Evolutionary conservation across 2,888 invertebrate genomes (phyloP), one percentile per base, ranked within the genome.

Genomic region (Microctonus brassicae): DNA sequence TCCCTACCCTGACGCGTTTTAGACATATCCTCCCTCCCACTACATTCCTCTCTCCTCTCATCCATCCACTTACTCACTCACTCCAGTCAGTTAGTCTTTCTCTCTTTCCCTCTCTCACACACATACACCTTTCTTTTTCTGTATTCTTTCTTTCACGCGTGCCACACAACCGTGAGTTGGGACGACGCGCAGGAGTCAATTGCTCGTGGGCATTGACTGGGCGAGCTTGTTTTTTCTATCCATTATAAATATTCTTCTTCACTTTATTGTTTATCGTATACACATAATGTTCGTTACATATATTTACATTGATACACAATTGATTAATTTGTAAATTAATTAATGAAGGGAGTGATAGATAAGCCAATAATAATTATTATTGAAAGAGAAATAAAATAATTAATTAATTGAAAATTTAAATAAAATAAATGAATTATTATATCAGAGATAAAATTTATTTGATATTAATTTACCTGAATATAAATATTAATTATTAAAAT

Each of bases 161-260:
- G 84, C 83, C 83, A 79, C 57, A 64, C 34, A 75, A 77, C 79
- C 79, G 79, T 79, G 79, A 82, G 81, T 81, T 80, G 80, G 64
- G 13, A 47, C 80, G 81, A 81, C 81, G 81, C 80, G 82, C 82
- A 84, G 83, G 81, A 85, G 84, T 86, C 86, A 85, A 86, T 86
- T 84, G 85, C 85, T 84, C 84, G 85, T 84, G 85, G 83, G 82
- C 84, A 82, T 84, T 80, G 84, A 82, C 79, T 80, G 83, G 82
- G 80, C 83, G 82, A 82, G 73, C 79, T 58, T 66, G 71, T 71
- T 71, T 57, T 33, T 73, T 73, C 73, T 55, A 75, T 74, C 62
- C 26, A 70, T 39, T 55, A 57, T 66, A 47, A 9, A 47, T 66
- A 57, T 29, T 52, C 61, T 55, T 55, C 68, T 70, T 71, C 58